Conservation (phyloP, 2,888 invertebrate species). For the Byasa hedistus region DNA sequence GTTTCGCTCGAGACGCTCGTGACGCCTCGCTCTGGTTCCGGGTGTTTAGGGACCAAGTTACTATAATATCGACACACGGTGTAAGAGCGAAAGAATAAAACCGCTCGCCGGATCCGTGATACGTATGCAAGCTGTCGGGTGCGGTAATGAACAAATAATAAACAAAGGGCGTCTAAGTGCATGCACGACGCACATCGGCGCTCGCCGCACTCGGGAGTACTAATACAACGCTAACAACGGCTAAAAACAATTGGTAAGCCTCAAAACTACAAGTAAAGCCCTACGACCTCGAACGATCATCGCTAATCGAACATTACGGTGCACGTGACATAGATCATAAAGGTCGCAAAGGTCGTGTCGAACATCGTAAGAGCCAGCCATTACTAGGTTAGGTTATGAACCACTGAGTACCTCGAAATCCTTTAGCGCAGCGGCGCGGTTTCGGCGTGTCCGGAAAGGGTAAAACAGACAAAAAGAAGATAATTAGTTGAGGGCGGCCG, state of each 20-base stretch:
- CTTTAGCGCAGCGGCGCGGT: conserved; percentile 84
- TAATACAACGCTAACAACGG: conserved; percentile 80
- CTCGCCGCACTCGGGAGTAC: conserved; percentile 77
- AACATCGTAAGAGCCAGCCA: conserved; percentile 74
- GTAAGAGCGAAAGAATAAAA: conserved; percentile 68
- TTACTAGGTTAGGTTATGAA: conserved; percentile 76
- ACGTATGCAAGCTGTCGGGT: conserved; percentile 77
- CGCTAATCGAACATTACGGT: conserved; percentile 64
- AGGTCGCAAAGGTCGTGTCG: conserved; percentile 65
- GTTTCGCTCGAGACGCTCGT: conserved; percentile 55
- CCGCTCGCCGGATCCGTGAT: conserved; percentile 74
- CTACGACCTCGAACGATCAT: conserved; percentile 78
- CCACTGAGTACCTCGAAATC: conserved; percentile 91
- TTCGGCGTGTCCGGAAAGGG: conserved; percentile 85
- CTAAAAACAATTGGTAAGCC: conserved; percentile 81
- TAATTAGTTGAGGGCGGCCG: conserved; percentile 81
- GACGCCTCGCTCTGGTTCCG: conserved; percentile 63
- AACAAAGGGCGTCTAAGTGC: conserved; percentile 78
- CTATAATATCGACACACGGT: conserved; percentile 48
- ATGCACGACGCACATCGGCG: conserved; percentile 77
- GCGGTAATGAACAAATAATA: conserved; percentile 77
- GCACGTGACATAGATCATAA: conserved; percentile 64
- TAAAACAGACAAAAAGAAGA: conserved; percentile 84
- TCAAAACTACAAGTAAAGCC: conserved; percentile 81
- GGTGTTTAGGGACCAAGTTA: conserved; percentile 54